Evolutionary conservation across 2,888 invertebrate genomes (phyloP).

Genomic region (Schizaphis graminum): DNA sequence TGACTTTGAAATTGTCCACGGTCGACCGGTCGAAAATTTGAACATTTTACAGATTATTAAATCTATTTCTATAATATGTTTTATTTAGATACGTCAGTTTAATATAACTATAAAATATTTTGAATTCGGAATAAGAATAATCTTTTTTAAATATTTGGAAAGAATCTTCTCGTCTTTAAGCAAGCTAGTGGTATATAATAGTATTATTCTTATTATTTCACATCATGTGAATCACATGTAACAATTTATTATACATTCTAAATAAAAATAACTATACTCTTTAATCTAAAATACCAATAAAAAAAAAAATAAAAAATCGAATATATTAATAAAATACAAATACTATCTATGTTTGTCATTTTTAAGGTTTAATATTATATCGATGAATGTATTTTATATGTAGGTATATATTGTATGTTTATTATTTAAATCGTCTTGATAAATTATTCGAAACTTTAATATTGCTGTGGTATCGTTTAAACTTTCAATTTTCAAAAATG

Average conservation of each 20-base stretch:
- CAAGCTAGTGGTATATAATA: not conserved
- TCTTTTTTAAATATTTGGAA: no score
- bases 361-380: not conserved
- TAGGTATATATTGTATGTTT: not conserved
- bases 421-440: not conserved
- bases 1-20: no score
- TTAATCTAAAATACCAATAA: not conserved
- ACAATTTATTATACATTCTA: not conserved
- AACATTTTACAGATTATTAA: no score
- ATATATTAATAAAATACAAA: not conserved
- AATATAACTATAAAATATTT: no score
- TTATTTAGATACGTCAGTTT: no score
- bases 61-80: no score
- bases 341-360: not conserved
- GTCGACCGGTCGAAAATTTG: no score
- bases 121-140: no score
- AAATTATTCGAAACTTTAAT: not conserved
- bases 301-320: not conserved
- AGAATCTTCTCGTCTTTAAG: no score
- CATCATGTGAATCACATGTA: not conserved
- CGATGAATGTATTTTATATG: not conserved
- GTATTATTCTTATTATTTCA: not conserved
- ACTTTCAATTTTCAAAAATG: not conserved
- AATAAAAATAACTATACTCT: not conserved
- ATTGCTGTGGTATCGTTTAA: not conserved